These are phyloP conservation scores for Zygaena filipendulae DNA, from an alignment of 2,888 invertebrate species.

Conservation along the genomic window DNA sequence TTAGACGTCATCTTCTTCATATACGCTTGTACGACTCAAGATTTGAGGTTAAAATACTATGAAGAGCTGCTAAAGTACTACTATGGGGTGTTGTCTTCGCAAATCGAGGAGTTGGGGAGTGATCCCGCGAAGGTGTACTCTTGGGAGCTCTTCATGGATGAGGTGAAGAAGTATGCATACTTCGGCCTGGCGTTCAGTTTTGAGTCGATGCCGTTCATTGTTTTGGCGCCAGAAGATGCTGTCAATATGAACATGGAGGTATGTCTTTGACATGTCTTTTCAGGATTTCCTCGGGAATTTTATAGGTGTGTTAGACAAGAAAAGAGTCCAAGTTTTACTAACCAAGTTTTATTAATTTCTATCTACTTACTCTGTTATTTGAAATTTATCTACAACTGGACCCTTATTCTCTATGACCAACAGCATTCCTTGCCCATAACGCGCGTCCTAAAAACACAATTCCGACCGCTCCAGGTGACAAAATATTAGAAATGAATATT, in stretches of 20 bases:
- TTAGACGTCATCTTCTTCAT: slow-evolving; percentile 67
- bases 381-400: too few species aligned
- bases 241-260: slow-evolving; percentile 69
- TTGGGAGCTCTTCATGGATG: slow-evolving; percentile 54
- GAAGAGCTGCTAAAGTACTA: slow-evolving; percentile 71
- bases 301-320: neutral
- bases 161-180: slow-evolving; percentile 64
- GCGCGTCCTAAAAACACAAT: too few species aligned
- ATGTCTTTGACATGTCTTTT: too few species aligned
- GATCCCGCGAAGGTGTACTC: slow-evolving; percentile 66
- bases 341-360: too few species aligned
- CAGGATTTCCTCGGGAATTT: too few species aligned
- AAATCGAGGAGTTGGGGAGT: slow-evolving; percentile 70
- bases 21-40: slow-evolving; percentile 70
- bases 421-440: too few species aligned
- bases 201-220: slow-evolving; percentile 68
- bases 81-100: slow-evolving; percentile 59
- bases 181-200: slow-evolving; percentile 70
- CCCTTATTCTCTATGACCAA: too few species aligned
- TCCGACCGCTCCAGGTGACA: too few species aligned
- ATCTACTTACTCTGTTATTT: too few species aligned
- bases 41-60: slow-evolving; percentile 67
- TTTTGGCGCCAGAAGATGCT: slow-evolving; percentile 67
- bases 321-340: too few species aligned
- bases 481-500: too few species aligned